phyloP scores from a whole-genome alignment of 2,888 invertebrate genomes.

The Linnaemya vulpina region DNA sequence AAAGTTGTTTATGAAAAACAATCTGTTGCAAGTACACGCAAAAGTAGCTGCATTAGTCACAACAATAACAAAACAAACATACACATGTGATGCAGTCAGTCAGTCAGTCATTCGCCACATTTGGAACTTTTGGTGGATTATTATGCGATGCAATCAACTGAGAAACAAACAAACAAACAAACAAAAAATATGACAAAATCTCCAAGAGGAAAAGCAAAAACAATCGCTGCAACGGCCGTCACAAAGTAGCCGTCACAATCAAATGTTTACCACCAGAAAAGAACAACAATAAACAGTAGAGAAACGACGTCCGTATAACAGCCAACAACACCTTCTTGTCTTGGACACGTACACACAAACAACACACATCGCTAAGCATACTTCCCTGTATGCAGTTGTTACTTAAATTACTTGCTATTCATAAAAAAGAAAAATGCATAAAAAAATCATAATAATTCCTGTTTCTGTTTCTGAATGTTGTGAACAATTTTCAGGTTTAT shows the following conservation, averaged over 20 bases:
- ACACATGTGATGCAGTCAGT: not conserved
- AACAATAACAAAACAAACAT: slow-evolving; percentile 22
- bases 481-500: slow-evolving; percentile 65
- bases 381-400: slow-evolving; percentile 12
- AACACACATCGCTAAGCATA: not conserved
- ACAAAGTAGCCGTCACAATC: slow-evolving; percentile 1
- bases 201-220: slow-evolving; percentile 23
- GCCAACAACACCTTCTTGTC: slow-evolving; percentile 18
- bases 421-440: not conserved
- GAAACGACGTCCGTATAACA: not conserved
- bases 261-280: slow-evolving; percentile 32
- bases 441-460: slow-evolving; percentile 48
- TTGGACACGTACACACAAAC: not conserved
- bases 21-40: slow-evolving; percentile 11
- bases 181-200: slow-evolving; percentile 15
- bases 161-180: not conserved
- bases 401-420: slow-evolving; percentile 20
- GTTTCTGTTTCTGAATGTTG: slow-evolving; percentile 60
- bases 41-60: slow-evolving; percentile 13
- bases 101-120: slow-evolving; percentile 3
- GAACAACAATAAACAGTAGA: slow-evolving; percentile 45
- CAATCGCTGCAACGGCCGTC: not conserved
- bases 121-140: slow-evolving; percentile 25
- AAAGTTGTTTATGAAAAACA: slow-evolving; percentile 40
- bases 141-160: slow-evolving; percentile 28